Evolutionary conservation across 2,888 invertebrate genomes (phyloP).

Genomic region (Eristalis intricaria): DNA sequence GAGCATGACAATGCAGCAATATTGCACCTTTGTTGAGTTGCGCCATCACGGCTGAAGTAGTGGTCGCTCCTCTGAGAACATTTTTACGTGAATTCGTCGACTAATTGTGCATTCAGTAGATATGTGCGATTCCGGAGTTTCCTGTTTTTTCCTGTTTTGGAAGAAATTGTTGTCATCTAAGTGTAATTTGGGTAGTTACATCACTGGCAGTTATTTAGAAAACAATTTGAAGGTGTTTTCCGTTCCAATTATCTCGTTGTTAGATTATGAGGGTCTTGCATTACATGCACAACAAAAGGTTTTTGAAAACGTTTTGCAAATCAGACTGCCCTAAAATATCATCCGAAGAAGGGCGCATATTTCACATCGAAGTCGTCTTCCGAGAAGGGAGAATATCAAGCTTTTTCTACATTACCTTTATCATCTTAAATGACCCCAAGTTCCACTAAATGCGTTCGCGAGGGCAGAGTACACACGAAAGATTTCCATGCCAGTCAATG

Average conservation of each 20-base stretch:
- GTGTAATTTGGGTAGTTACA: not conserved
- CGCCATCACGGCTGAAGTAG: not conserved
- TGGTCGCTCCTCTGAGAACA: slow-evolving; percentile 11
- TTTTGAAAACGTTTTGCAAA: no score
- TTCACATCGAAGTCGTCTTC: not conserved
- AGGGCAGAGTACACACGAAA: no score
- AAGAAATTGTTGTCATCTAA: not conserved
- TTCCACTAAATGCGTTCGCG: no score
- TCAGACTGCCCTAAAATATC: no score
- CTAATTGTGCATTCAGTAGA: slow-evolving; percentile 51
- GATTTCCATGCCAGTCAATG: no score
- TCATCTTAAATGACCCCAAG: no score
- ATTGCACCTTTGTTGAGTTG: slow-evolving; percentile 52
- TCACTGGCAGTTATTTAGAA: not conserved
- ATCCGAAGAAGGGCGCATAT: no score
- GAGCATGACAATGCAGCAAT: slow-evolving; percentile 46
- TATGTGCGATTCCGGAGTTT: not conserved
- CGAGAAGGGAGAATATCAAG: no score
- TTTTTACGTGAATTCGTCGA: slow-evolving; percentile 17
- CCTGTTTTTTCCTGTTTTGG: not conserved
- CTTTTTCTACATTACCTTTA: no score
- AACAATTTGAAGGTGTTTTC: not conserved
- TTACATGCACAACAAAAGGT: no score
- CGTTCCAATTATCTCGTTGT: no score
- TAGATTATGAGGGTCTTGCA: no score